A percentile compares a stretch with the other conserved stretches of the same genome.
These are phyloP conservation scores for Rhinoderma darwinii DNA, from an alignment of 2,113 vertebrate genomes.

Conservation along the genomic window DNA sequence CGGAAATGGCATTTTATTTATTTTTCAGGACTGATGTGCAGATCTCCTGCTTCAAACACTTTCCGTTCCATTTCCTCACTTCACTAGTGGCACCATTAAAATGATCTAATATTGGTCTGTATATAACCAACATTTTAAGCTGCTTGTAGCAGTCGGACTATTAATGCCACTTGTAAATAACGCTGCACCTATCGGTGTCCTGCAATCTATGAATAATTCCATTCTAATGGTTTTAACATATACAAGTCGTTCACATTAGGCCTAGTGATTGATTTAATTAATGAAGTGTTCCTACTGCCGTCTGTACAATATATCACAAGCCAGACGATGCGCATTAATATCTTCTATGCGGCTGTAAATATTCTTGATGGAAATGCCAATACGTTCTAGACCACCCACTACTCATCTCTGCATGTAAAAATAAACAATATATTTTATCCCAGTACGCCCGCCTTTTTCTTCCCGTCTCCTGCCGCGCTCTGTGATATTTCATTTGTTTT, in stretches of 20 bases:
- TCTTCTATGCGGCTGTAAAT: constrained; percentile 30
- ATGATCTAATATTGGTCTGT: constrained; percentile 7
- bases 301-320: constrained; percentile 24
- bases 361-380: constrained; percentile 47
- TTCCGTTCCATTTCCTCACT: constrained; percentile 33
- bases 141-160: constrained; percentile 5
- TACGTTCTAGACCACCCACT: constrained; percentile 32
- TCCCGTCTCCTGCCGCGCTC: background rate
- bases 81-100: constrained; percentile 7
- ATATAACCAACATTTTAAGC: constrained; percentile 10
- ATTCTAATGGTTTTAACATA: constrained; percentile 14
- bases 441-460: too few species aligned
- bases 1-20: background rate
- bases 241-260: constrained; percentile 26
- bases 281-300: constrained; percentile 35
- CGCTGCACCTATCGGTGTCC: constrained; percentile 7
- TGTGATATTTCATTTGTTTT: constrained; percentile 37
- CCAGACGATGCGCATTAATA: constrained; percentile 30
- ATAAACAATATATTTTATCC: constrained; percentile 15
- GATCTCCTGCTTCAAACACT: constrained; percentile 25
- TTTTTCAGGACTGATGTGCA: background rate
- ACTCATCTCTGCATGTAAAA: constrained; percentile 43
- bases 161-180: constrained; percentile 32
- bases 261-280: constrained; percentile 38
- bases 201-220: constrained; percentile 28